Conservation (phyloP, 2,113 vertebrate genomes). For the Seriola rivoliana region DNA sequence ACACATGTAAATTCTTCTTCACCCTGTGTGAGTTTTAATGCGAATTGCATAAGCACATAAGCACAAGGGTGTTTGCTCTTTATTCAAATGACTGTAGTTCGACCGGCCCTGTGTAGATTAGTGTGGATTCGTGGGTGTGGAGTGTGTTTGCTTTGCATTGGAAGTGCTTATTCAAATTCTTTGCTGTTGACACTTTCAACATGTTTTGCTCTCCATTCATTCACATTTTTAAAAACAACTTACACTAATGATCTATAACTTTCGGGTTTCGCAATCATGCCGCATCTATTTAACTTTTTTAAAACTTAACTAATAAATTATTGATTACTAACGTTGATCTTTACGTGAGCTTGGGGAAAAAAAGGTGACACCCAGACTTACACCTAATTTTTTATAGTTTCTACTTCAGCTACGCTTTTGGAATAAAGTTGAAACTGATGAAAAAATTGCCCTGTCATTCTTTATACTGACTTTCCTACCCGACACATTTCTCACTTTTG, state of each 20-base stretch:
- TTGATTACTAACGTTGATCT: not conserved
- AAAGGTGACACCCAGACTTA: not conserved
- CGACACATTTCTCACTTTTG: slow-evolving; percentile 1
- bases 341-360: not conserved
- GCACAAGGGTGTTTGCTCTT: slow-evolving; percentile 8
- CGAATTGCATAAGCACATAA: not conserved
- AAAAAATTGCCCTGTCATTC: not conserved
- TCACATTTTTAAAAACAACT: not conserved
- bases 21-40: not conserved
- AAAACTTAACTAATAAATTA: not conserved
- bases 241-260: not conserved
- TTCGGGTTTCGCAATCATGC: not conserved
- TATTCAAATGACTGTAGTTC: slow-evolving; percentile 16
- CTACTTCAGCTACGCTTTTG: not conserved
- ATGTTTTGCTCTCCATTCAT: slow-evolving; percentile 11
- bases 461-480: not conserved
- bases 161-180: slow-evolving; percentile 52
- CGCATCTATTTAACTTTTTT: not conserved
- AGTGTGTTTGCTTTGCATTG: slow-evolving; percentile 51
- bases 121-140: slow-evolving; percentile 15
- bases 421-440: not conserved
- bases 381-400: not conserved
- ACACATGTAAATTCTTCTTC: slow-evolving; percentile 30
- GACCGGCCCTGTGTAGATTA: slow-evolving; percentile 11
- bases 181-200: slow-evolving; percentile 39